Evolutionary conservation across 2,797 vertebrate species (phyloP).

Genomic region (Parambassis ranga): DNA sequence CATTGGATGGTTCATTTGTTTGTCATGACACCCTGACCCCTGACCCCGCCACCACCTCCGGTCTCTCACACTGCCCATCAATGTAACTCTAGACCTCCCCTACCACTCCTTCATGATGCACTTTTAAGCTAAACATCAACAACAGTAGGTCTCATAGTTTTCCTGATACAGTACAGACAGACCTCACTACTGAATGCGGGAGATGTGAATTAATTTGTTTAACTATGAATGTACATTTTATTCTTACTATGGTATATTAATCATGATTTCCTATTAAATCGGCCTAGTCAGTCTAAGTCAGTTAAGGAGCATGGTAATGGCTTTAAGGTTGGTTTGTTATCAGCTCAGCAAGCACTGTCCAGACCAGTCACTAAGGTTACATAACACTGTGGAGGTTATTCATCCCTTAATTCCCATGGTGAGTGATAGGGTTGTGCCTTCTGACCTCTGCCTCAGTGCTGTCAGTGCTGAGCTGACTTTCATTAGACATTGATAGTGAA

Average conservation of each 20-base stretch:
- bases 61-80: conserved; percentile 31
- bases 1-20: conserved; percentile 72
- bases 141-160: conserved; percentile 35
- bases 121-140: too few species aligned
- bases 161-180: too few species aligned
- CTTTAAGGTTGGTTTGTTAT: conserved; percentile 13
- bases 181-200: conserved; percentile 8
- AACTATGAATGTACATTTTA: conserved; percentile 4
- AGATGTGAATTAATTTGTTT: conserved; percentile 14
- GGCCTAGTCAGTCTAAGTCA: not conserved
- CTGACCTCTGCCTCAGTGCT: conserved; percentile 15
- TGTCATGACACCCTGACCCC: conserved; percentile 60
- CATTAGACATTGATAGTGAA: conserved; percentile 20
- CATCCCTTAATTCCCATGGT: conserved; percentile 24
- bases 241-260: not conserved
- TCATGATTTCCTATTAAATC: conserved; percentile 2
- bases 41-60: conserved; percentile 65
- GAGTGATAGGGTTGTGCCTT: conserved; percentile 41
- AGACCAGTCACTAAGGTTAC: conserved; percentile 33
- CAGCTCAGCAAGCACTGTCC: conserved; percentile 8
- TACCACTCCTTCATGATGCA: conserved; percentile 8
- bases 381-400: conserved; percentile 32
- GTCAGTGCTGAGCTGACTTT: conserved; percentile 29
- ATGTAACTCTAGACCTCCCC: conserved; percentile 50
- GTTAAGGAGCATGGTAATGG: not conserved